Base-by-base conservation (phyloP, 2,797 vertebrate genomes). In the Muscicapa striata region DNA sequence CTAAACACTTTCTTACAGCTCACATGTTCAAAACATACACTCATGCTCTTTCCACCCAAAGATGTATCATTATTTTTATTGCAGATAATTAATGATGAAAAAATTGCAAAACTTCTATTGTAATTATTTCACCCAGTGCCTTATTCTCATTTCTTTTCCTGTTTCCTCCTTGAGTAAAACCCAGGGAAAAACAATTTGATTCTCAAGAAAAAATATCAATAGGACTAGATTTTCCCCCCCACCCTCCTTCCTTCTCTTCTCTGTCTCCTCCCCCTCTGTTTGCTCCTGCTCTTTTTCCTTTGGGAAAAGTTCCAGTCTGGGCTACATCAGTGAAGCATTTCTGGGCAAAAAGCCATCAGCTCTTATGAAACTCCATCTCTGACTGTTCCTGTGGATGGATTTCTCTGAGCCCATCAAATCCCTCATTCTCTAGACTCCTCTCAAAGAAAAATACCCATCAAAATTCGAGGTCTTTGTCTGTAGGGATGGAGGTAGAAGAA, bases 331-430 rank as follows among this genome's bases (percentile, higher is more conserved):
- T 29, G 70, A 84, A 95, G 16, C 23, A 76, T 93, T 95, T 91
- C 93, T 93, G 80, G 91, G 93, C 95, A 96, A 78, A 79, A 86
- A 93, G 95, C 91, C 90, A 95, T 45, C 52, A 91, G 34, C 69
- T 67, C 51, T 93, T 36, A 82, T 61, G 92, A 73, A 90, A 61
- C 70, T 92, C 52, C 83, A 68, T 82, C 81, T 90, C 90, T 59
- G 24, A 55, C 67, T 68, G 6, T 75, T 78, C 30, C 40, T 52
- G 17, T 23, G 41, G 69, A 45, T 36, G 51, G 40, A 18, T 78
- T 84, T 88, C 69, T 62, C 27, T 0, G 4, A 64, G 40, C 43
- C 29, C 55, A 59, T 49, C 59, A 66, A 43, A 66, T n/a, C 45
- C 63, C 70, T 81, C 43, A 41, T 86, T 49, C 73, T 78, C 43